Base-by-base conservation (phyloP, 2,797 vertebrate species). In the Pantherophis alleghaniensis region DNA sequence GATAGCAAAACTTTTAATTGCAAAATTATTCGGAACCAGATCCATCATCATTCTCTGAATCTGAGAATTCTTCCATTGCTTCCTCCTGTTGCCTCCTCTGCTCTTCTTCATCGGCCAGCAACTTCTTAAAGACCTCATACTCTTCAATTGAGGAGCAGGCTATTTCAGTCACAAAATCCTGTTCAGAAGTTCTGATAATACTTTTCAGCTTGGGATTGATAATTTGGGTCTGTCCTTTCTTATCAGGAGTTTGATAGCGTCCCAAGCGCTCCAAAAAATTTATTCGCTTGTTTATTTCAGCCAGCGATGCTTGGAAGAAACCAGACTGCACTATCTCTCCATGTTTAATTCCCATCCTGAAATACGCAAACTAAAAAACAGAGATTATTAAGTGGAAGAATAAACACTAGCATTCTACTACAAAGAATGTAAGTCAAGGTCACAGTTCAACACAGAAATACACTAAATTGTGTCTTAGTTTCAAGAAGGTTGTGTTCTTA, bases 311-410 rank as follows among this genome's bases (percentile, higher is more conserved):
- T 66, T 96, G 97, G 94, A 99, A 98, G 11, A 99, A 95, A 32
- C 95, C 97, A 18, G 97, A 97, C 95, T 97, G 98, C 92, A 98
- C 97, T 95, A 99, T 98, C 87, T 98, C 98, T 1, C 93, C 92
- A 42, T 99, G 99, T 93, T 93, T 98, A 66, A 99, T 87, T 0
- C 99, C 99, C 99, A 99, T 99, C 96, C 99, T 97, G 95, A 99
- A 99, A 97, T 99, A 99, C 1, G 97, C 98, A 4, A 99, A 99
- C 99, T 99, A 98, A 24, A 57, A 87, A 26, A 92, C 1, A 74
- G 9, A 90, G 4, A 51, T 16, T 59, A 28, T 91, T 20, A 69
- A 90, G 22, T 13, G 18, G 56, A 63, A 89, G 37, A 74, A 91
- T 57, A 13, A 83, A 57, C 24, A 53, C 7, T 12, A 63, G 53